Evolutionary conservation across 2,113 vertebrate species (phyloP), one percentile per base, ranked within the genome.

Genomic region (Otis tarda): DNA sequence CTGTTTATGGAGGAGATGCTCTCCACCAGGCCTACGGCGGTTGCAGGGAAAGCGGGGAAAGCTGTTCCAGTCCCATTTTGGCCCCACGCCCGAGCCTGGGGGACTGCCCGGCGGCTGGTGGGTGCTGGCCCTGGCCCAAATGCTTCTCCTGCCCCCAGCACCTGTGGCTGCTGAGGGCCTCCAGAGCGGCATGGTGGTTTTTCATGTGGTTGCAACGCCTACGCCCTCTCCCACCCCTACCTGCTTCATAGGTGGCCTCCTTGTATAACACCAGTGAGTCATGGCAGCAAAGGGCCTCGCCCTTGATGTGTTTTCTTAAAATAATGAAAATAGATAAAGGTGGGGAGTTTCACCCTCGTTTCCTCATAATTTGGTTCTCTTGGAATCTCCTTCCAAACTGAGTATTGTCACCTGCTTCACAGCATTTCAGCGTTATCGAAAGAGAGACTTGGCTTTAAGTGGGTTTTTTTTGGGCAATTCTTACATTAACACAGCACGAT

Each of bases 241-340:
- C 33, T 0, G 1, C 56, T 70, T n/a, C 4, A 2, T 10, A 67
- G 76, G 81, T 41, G 57, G 61, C 52, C 73, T 67, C 73, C 12
- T 52, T 43, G 57, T 0, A 1, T 12, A 45, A 37, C 0, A 1
- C 10, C 33, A 3, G n/a, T 55, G 80, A 83, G n/a, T 37, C 76
- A 39, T 0, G 1, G 39, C 22, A 68, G 57, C 31, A 15, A 31
- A 83, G 60, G 45, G 35, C 64, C 68, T 52, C 0, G 0, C 11
- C 59, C 71, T 25, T 22, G 18, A 43, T 19, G 12, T 17, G 33
- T 69, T n/a, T 68, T 67, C 33, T 2, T 45, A 19, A 49, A 49
- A 39, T 27, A 24, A 43, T 14, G 17, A 24, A 71, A 79, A 50
- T 1, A 83, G 67, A 71, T 50, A 83, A 69, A 80, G 67, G 33